These are phyloP conservation scores for Pygocentrus nattereri DNA, from an alignment of 2,797 vertebrate genomes.

Conservation along the genomic window DNA sequence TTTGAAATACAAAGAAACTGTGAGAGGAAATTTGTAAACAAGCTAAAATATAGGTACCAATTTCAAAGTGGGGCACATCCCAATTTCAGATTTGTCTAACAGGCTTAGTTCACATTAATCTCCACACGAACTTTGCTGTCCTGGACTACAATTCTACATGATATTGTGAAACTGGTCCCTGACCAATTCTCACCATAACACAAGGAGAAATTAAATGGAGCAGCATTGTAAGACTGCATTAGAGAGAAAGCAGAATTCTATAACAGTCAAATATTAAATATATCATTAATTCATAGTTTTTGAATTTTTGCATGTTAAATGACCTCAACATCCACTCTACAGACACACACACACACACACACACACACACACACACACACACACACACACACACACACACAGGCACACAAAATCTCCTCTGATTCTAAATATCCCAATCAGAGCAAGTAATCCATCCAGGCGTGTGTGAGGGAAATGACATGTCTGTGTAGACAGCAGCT, in stretches of 20 bases:
- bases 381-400: background rate
- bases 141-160: background rate
- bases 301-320: slow-evolving; percentile 22
- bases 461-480: background rate
- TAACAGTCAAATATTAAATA: slow-evolving; percentile 9
- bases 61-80: background rate
- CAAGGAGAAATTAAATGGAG: background rate
- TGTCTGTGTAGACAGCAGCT: slow-evolving; percentile 20
- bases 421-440: slow-evolving; percentile 10
- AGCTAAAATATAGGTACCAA: background rate
- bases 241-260: slow-evolving; percentile 1
- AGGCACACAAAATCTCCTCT: background rate
- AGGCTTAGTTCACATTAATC: background rate
- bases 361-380: background rate
- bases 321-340: background rate
- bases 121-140: background rate
- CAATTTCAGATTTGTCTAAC: background rate
- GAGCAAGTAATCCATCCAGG: background rate
- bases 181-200: background rate
- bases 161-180: background rate
- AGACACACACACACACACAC: slow-evolving; percentile 10
- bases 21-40: no score
- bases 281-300: slow-evolving; percentile 25
- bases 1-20: no score
- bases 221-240: background rate